A percentile compares a stretch with the other conserved stretches of the same genome.
Evolutionary conservation across 2,113 vertebrate species (phyloP).

Genomic region (Lampris megalopsis): DNA sequence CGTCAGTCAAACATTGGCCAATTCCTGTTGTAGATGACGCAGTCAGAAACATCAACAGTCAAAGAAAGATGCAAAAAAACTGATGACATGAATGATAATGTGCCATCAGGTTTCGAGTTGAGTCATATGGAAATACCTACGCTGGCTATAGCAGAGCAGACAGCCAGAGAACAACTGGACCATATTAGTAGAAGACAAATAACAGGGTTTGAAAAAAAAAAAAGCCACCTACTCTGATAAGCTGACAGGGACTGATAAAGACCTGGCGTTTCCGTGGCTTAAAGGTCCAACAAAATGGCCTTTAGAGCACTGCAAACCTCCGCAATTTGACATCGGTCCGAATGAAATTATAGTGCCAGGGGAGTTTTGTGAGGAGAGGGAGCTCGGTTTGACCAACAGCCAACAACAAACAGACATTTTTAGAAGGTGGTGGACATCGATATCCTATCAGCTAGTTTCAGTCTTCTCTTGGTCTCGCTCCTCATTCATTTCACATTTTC

Average conservation of each 20-base stretch:
- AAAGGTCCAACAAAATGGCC: background rate
- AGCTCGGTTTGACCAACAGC: too few species aligned
- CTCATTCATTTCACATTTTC: too few species aligned
- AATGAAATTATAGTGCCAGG: background rate
- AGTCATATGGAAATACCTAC: background rate
- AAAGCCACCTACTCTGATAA: background rate
- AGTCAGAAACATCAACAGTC: background rate
- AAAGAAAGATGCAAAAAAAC: background rate
- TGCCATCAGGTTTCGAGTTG: background rate
- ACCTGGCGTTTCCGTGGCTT: background rate
- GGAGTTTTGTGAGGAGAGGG: too few species aligned
- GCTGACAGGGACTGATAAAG: background rate
- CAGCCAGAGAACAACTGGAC: background rate
- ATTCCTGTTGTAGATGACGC: background rate
- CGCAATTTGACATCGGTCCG: background rate
- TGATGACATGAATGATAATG: conserved; percentile 24
- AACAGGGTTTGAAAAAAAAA: background rate
- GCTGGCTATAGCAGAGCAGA: conserved; percentile 3
- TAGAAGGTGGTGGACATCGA: too few species aligned
- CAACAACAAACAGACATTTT: too few species aligned
- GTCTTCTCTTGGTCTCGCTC: too few species aligned
- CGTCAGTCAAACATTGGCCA: conserved; percentile 20
- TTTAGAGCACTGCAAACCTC: background rate
- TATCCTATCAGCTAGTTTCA: too few species aligned
- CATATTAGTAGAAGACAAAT: background rate